Conservation (phyloP, 2,113 vertebrate genomes). For the Lasiurus borealis region DNA sequence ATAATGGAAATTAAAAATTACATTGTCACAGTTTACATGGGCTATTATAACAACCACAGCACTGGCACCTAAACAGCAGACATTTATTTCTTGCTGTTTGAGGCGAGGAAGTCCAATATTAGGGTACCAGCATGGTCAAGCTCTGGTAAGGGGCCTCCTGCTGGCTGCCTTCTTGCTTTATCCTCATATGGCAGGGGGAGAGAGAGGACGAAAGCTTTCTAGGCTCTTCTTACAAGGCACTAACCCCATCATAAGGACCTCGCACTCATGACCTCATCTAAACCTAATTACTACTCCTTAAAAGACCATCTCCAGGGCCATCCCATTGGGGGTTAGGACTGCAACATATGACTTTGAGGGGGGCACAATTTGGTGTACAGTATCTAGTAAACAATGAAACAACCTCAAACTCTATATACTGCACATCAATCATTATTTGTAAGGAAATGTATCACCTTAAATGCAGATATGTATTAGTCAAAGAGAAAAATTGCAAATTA, state of each 20-base stretch:
- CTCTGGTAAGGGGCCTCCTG: background rate
- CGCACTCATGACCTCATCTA: background rate
- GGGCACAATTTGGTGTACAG: background rate
- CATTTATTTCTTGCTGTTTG: background rate
- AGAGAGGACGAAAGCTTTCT: background rate
- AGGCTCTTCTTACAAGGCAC: background rate
- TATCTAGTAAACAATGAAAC: constrained; percentile 34
- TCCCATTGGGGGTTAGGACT: background rate
- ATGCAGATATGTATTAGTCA: background rate
- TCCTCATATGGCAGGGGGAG: background rate
- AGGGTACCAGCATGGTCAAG: background rate
- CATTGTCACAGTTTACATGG: background rate
- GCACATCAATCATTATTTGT: background rate
- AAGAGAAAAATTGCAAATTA: constrained; percentile 41
- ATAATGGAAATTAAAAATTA: constrained; percentile 41
- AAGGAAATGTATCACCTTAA: constrained; percentile 39
- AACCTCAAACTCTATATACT: constrained; percentile 19
- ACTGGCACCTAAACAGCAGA: background rate
- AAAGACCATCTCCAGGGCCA: background rate
- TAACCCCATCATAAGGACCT: background rate
- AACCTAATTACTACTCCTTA: background rate
- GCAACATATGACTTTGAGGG: background rate
- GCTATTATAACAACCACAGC: background rate
- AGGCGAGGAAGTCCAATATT: background rate
- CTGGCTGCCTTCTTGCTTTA: background rate